A percentile compares a stretch with the other conserved stretches of the same genome.
Conservation (phyloP, 2,797 vertebrate genomes). For the Premnoplex brunnescens region DNA sequence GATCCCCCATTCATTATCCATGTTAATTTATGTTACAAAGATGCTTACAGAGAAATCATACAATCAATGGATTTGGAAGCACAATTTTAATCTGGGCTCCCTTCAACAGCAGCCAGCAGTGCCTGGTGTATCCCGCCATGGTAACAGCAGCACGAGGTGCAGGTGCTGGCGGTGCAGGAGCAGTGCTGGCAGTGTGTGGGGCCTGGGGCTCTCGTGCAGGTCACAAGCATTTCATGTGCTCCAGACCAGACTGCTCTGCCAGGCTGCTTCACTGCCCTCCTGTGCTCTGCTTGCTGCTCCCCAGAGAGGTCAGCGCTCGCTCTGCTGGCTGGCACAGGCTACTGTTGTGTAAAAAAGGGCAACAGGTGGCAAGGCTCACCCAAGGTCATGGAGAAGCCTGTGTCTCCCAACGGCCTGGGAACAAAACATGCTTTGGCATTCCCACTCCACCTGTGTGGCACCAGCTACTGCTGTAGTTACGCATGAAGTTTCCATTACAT, state of each 20-base stretch:
- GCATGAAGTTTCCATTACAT: not conserved
- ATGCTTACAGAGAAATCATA: not conserved
- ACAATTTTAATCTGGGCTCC: not conserved
- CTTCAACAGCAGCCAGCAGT: not conserved
- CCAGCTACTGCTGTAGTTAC: not conserved
- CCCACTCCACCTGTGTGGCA: not conserved
- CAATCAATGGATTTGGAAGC: not conserved
- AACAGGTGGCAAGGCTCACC: not conserved
- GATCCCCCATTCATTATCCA: not conserved
- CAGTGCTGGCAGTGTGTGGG: accelerated
- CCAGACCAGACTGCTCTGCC: not conserved
- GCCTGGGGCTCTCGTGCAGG: not conserved
- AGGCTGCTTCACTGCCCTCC: not conserved
- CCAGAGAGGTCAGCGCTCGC: not conserved
- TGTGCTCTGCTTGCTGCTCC: not conserved
- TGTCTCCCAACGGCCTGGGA: not conserved
- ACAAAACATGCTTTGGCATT: not conserved
- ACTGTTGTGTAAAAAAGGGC: conserved; percentile 31
- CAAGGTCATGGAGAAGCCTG: not conserved
- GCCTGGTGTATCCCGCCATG: accelerated
- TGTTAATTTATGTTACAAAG: not conserved
- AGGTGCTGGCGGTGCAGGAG: not conserved
- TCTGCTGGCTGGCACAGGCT: not conserved
- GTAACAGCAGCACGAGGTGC: not conserved
- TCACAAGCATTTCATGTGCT: not conserved